Evolutionary conservation across 2,113 vertebrate species (phyloP).

Genomic region (Hiodon alosoides): DNA sequence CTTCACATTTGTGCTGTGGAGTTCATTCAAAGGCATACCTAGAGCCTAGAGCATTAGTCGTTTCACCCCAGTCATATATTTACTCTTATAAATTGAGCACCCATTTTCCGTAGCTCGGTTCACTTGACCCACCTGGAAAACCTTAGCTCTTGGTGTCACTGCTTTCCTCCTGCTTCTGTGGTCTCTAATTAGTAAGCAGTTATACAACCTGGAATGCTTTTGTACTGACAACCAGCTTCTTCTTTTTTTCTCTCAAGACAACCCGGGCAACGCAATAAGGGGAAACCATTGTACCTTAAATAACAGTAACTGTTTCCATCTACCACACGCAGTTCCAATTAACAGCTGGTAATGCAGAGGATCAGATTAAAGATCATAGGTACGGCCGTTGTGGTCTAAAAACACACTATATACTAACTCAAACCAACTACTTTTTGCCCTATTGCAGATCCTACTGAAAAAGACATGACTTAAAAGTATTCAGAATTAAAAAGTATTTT

Average conservation of each 20-base stretch:
- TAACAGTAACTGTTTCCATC: neutral
- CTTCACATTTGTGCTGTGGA: conserved; percentile 28
- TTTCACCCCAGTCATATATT: conserved; percentile 35
- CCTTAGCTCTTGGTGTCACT: conserved; percentile 36
- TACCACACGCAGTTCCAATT: neutral
- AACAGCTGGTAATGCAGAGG: neutral
- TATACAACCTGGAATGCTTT: conserved; percentile 48
- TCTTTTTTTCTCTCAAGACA: conserved; percentile 5
- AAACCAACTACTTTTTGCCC: neutral
- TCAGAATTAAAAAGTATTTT: too few relatives aligned
- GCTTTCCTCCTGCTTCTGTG: conserved; percentile 40
- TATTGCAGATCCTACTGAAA: neutral
- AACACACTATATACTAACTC: neutral
- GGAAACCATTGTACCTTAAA: neutral
- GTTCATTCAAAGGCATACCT: conserved; percentile 20
- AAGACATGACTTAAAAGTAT: neutral
- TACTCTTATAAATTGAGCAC: neutral
- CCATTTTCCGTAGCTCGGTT: conserved; percentile 24
- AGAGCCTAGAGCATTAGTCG: conserved; percentile 38
- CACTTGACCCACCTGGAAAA: conserved; percentile 16
- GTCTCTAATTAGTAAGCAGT: conserved; percentile 52
- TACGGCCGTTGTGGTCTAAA: neutral
- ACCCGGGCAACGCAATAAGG: neutral
- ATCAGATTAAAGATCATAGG: neutral
- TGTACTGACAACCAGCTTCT: conserved; percentile 32